Base-by-base conservation (phyloP, 2,888 invertebrate species). In the Amblyteles armatorius region DNA sequence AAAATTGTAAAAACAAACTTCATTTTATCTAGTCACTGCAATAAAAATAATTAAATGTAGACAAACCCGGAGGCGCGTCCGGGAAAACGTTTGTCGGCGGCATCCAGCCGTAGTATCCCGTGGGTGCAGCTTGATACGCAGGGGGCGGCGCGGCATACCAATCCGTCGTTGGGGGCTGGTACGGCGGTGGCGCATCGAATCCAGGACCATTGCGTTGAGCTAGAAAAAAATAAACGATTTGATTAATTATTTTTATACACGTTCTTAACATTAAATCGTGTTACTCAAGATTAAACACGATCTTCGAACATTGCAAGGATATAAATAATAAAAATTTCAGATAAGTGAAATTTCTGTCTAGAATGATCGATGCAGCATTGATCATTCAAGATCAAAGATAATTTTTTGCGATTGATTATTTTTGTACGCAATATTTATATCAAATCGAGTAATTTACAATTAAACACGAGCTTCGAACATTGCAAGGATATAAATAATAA, bases 91-190 rank as follows among this genome's bases (percentile, higher is more conserved):
- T 95, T 79, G 97, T 97, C 0, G 98, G 98, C 71, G 99, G 99
- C 89, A 97, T 96, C 97, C 99, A 99, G 86, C 99, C 99, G 91
- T 99, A 99, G 94, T 98, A 98, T 22, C 98, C 98, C 87, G 96
- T 96, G 36, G 97, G 96, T 0, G 97, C 96, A 33, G 98, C 97
- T 40, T 97, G 96, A 93, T 99, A 99, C 0, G 98, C 97, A 44
- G 99, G 98, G 72, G 98, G 98, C 40, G 98, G 97, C 11, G 98
- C 97, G 79, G 97, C 97, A 94, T 98, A 96, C 97, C 97, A 97
- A 73, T 96, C 96, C 1, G 97, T 97, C 13, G 96, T 95, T 4
- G 98, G 97, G 76, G 97, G 96, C 63, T 96, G 95, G 93, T 98
- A 98, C 13, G 98, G 97, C 84, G 98, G 98, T 44, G 98, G 98